Evolutionary conservation across 2,888 invertebrate species (phyloP), one percentile per base, ranked within the genome.

Genomic region (Drosophila formosana): DNA sequence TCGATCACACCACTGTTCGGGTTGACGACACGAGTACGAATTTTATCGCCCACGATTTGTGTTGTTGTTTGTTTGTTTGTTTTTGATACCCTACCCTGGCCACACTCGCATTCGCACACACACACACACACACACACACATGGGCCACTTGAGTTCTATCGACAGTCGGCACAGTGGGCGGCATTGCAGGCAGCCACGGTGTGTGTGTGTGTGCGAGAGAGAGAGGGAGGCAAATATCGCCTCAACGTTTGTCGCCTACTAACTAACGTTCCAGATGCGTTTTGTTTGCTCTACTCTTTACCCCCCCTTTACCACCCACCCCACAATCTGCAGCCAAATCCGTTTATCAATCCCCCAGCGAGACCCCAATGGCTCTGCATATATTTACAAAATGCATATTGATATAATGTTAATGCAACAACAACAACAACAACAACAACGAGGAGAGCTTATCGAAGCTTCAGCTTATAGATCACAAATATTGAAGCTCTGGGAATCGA

Each of bases 41-140:
- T 78, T 81, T 72, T 78, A 81, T 84, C 85, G 85, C 85, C 85
- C 84, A 84, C 85, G 74, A 85, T 82, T 81, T 80, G 69, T 75
- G 60, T 66, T 78, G 37, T 66, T 77, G 45, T 68, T 80, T 69
- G 71, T 78, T 63, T 66, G 73, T 74, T 82, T 83, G 84, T 66
- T 82, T 80, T 74, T 78, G 84, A 84, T 83, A 83, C 78, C 74
- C 72, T 65, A 56, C 69, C 71, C 82, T 66, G 74, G 60, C 60
- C 63, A 57, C 64, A 68, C 63, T 62, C 49, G 41, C 70, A 58
- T 51, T 68, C 61, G 41, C 69, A 69, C 63, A 62, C 68, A 66
- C 74, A 70, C 47, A 68, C 50, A 63, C 68, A 62, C 52, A 43
- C 64, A 69, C 66, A 55, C 47, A 51, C 68, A 64, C 69, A 64